phyloP scores from a whole-genome alignment of 2,113 vertebrate genomes.

The Furnarius figulus region DNA sequence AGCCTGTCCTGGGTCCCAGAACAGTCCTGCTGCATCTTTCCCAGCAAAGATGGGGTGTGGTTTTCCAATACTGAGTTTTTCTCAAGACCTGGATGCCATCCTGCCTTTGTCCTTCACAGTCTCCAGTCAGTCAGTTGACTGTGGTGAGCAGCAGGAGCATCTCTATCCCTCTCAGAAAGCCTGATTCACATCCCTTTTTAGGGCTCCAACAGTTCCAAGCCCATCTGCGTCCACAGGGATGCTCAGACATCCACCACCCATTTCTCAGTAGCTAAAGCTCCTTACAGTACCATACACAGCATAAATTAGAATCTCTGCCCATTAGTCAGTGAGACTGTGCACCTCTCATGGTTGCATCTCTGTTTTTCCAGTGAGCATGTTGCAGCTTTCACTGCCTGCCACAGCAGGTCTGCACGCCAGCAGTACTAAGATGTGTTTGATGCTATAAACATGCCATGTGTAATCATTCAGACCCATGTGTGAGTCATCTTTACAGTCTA shows the following conservation, averaged over 20 bases:
- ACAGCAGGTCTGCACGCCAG: background rate
- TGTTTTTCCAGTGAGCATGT: background rate
- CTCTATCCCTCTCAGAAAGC: background rate
- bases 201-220: background rate
- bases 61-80: background rate
- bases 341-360: background rate
- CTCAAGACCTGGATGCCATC: background rate
- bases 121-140: background rate
- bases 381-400: background rate
- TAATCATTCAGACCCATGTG: background rate
- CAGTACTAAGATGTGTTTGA: background rate
- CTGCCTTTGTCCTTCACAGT: background rate
- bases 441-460: background rate
- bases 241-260: background rate
- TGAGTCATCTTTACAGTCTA: background rate
- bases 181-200: background rate
- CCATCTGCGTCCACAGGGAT: background rate
- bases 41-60: rapidly evolving
- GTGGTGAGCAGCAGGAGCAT: background rate
- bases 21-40: background rate
- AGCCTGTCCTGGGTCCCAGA: background rate
- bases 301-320: background rate
- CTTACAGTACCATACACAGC: background rate
- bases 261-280: background rate
- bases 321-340: background rate